Conservation (phyloP, 2,888 invertebrate genomes). For the Himalopsyche tibetana region DNA sequence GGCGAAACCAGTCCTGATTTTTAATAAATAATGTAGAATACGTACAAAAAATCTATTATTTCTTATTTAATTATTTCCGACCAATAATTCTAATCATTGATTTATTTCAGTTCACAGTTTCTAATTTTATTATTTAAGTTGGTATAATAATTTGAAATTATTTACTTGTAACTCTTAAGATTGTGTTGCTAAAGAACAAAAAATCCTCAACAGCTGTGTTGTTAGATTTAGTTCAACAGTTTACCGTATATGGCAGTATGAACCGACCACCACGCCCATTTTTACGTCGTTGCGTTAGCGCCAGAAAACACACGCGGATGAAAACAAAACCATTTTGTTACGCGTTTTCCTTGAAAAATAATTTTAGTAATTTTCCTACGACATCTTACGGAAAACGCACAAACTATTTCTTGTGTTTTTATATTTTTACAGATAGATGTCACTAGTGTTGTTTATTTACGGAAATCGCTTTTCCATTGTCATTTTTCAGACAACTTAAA, state of each 20-base stretch:
- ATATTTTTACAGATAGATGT: background rate
- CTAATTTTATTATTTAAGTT: too few relatives aligned
- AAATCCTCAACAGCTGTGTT: background rate
- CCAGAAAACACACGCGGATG: background rate
- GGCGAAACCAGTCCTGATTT: too few relatives aligned
- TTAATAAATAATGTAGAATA: too few relatives aligned
- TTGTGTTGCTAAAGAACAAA: background rate
- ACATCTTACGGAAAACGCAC: background rate
- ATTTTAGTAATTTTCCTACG: background rate
- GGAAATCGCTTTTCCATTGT: background rate
- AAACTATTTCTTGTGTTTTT: background rate
- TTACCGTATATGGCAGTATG: background rate
- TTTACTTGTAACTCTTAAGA: too few relatives aligned
- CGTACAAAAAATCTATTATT: too few relatives aligned
- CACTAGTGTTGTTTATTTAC: background rate
- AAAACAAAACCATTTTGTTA: constrained; percentile 3
- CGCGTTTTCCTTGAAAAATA: background rate
- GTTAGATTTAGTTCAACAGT: background rate
- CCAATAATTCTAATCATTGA: too few relatives aligned
- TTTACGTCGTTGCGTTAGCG: background rate
- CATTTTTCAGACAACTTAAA: background rate
- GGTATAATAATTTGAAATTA: too few relatives aligned
- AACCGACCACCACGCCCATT: constrained; percentile 6
- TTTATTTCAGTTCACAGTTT: too few relatives aligned
- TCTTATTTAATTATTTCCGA: too few relatives aligned